These are phyloP conservation scores for Melipona beecheii DNA, from an alignment of 2,888 invertebrate species.

Conservation along the genomic window DNA sequence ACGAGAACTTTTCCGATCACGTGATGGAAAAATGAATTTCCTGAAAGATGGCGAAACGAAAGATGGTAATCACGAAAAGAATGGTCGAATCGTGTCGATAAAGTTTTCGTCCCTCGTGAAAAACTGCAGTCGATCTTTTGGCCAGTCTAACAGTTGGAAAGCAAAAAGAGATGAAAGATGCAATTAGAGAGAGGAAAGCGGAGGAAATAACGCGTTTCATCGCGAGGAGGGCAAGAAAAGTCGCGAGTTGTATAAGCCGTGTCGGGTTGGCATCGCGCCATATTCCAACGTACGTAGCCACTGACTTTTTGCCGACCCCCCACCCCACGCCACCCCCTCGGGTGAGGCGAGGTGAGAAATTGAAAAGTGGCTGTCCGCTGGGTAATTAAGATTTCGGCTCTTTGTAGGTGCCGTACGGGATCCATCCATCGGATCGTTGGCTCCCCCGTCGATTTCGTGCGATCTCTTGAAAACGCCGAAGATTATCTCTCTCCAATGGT, in stretches of 20 bases:
- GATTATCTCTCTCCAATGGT: constrained; percentile 5
- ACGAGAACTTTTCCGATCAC: too few relatives aligned
- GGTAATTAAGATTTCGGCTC: constrained; percentile 71
- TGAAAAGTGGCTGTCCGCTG: constrained; percentile 69
- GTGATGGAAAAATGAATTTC: too few relatives aligned
- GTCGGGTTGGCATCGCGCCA: constrained; percentile 43
- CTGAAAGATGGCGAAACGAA: too few relatives aligned
- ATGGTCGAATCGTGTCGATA: too few relatives aligned
- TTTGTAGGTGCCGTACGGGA: constrained; percentile 25
- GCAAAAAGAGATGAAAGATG: background rate
- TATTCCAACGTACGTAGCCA: constrained; percentile 39
- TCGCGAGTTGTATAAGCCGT: constrained; percentile 34
- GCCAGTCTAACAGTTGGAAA: too few relatives aligned
- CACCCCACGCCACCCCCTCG: background rate
- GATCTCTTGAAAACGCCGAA: constrained; percentile 18
- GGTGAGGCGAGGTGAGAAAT: constrained; percentile 69
- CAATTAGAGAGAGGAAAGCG: background rate
- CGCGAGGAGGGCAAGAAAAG: constrained; percentile 45
- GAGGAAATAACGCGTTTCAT: background rate
- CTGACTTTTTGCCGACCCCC: constrained; percentile 43
- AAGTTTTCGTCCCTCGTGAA: too few relatives aligned
- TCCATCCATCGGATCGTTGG: constrained; percentile 1
- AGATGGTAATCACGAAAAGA: too few relatives aligned
- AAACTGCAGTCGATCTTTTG: too few relatives aligned
- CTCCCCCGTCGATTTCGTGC: background rate